Evolutionary conservation across 2,113 vertebrate species (phyloP), one percentile per base, ranked within the genome.

Genomic region (Cyanoderma ruficeps): DNA sequence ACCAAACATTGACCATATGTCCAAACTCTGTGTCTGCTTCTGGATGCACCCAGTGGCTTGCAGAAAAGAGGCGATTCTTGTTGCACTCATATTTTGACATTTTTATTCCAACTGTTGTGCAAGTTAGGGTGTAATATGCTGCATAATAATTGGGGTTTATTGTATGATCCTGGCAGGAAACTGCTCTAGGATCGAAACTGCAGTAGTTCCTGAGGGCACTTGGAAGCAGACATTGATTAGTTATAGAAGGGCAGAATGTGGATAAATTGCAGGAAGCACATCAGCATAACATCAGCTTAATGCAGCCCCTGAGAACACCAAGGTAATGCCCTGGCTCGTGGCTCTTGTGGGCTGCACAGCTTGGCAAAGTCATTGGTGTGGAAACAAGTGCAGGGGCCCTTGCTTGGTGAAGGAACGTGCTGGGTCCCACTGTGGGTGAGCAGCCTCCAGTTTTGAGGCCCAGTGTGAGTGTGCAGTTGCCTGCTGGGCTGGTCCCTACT

Each of bases 391-490:
- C 49, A 27, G 61, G 39, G 4, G 9, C 11, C 33, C 11, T 30
- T 55, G 30, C 37, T 25, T 4, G 6, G 64, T 12, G 18, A 22
- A 2, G 3, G 65, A 35, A 50, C 0, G 0, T 10, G 23, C 10
- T 81, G 22, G 4, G 14, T 42, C 56, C 30, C 13, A 3, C 3
- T 0, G 13, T 0, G 2, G 27, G 37, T 2, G 2, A 28, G 35
- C 50, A 65, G 42, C 42, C 24, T 59, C 15, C 9, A 2, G 27
- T 52, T 71, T 15, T 42, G 90, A 60, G 24, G 37, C 24, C 17
- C 1, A 2, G 1, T 15, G 20, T 1, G 1, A 23, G 20, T 2
- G 15, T 28, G 27, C 24, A 30, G 63, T 5, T 69, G 23, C 33
- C 8, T 59, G 57, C 39, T 37, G 47, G 13, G 63, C 71, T 47